A percentile compares a stretch with the other conserved stretches of the same genome.
Conservation (phyloP, 2,797 vertebrate species). For the Sebastes paucispinis region DNA sequence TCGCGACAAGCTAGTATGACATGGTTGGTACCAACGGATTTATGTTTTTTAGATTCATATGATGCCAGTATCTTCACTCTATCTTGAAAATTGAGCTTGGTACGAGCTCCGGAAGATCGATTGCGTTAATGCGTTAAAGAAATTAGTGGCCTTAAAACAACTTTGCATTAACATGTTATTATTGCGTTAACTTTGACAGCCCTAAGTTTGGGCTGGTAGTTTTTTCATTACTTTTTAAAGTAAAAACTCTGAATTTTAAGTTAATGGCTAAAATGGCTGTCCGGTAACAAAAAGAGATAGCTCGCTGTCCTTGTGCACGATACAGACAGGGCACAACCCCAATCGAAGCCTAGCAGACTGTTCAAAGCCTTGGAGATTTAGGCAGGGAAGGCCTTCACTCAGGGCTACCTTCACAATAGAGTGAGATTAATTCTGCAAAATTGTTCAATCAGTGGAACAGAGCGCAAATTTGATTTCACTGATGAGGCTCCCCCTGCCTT, state of each 20-base stretch:
- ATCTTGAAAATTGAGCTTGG: too few relatives aligned
- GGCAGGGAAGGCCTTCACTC: slow-evolving; percentile 8
- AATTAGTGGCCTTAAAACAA: too few relatives aligned
- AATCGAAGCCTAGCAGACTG: slow-evolving; percentile 12
- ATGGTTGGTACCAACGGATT: too few relatives aligned
- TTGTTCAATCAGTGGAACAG: slow-evolving; percentile 43
- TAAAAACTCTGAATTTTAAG: neutral
- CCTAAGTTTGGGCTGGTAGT: neutral
- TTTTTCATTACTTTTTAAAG: neutral
- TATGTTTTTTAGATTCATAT: too few relatives aligned
- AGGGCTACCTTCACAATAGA: slow-evolving; percentile 32
- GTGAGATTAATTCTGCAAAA: slow-evolving; percentile 39
- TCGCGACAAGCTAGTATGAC: too few relatives aligned
- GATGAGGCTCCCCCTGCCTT: slow-evolving; percentile 37
- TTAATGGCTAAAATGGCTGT: neutral
- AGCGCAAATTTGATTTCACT: slow-evolving; percentile 50
- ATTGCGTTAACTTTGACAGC: neutral
- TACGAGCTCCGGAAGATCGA: too few relatives aligned
- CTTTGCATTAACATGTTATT: too few relatives aligned
- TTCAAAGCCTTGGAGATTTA: slow-evolving; percentile 31
- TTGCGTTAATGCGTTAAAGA: too few relatives aligned
- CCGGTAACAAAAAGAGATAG: neutral
- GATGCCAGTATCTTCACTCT: too few relatives aligned
- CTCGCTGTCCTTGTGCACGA: slow-evolving; percentile 4
- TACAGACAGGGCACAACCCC: slow-evolving; percentile 19